Base-by-base conservation (phyloP, 92 coral and sea anemone species). In the Paramuricea clavata region DNA sequence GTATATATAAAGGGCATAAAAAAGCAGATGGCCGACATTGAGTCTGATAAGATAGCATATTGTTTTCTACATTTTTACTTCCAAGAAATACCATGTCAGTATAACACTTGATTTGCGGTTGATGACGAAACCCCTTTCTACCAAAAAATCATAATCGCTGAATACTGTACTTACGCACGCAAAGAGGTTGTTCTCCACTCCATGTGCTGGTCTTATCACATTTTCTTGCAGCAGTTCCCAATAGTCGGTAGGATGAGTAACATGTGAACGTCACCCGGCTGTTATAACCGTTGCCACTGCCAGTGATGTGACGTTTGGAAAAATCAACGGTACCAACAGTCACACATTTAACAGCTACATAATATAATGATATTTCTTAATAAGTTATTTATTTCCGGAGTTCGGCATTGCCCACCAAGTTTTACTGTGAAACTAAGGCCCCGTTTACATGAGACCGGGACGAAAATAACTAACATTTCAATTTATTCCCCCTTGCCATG, bases 171-270 rank as follows among this genome's bases (percentile, higher is more conserved):
- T 91, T 86, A 95, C 98, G 95, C 49, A 94, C 93, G 76, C 98
- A 95, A 81, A 97, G 78, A 12, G 98, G 98, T 23, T 95, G 98
- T 5, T 83, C 70, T 21, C 86, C 88, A 69, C 92, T 85, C 98
- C 98, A 95, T 49, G 71, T 73, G 0, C 98, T 93, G 28, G 83
- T 88, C 82, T 86, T 89, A 76, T 89, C 91, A 81, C 98, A 95
- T 19, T 68, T 83, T 64, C 98, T 88, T 47, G 81, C 86, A 25
- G 90, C 61, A 16, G 71, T 39, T 26, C 98, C 98, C 54, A 92
- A 87, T 17, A 95, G 86, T 36, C 76, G 92, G 75, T 85, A 95
- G 42, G 95, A 92, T 36, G 80, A 70, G 56, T 74, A 87, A 69
- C 98, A 95, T 19, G 90, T 68, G 83, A 91, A 94, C 62, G 90